Evolutionary conservation across 2,113 vertebrate species (phyloP).

Genomic region (Trinectes maculatus): DNA sequence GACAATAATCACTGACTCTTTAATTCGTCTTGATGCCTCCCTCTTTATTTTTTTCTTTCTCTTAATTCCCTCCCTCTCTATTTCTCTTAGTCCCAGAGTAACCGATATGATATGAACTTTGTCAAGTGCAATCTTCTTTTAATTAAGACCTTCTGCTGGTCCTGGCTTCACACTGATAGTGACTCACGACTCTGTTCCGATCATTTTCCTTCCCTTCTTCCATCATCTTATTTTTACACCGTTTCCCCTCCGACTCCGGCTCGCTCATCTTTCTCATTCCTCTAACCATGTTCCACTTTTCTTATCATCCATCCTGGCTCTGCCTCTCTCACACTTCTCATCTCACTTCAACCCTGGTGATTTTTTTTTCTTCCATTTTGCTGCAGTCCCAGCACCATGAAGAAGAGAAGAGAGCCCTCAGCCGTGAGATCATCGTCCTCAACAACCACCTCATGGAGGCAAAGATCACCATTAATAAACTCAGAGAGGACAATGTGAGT

Average conservation of each 20-base stretch:
- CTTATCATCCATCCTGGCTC: conserved; percentile 12
- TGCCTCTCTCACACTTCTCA: conserved; percentile 1
- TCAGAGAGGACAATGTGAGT: conserved; percentile 96
- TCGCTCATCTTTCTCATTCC: conserved; percentile 34
- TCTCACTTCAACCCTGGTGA: background rate
- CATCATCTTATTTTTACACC: conserved; percentile 43
- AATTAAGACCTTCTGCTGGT: conserved; percentile 74
- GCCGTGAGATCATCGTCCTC: conserved; percentile 93
- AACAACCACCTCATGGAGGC: conserved; percentile 97
- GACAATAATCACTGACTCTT: conserved; percentile 50
- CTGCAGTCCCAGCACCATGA: conserved; percentile 91
- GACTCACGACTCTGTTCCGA: conserved; percentile 46
- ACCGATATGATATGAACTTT: conserved; percentile 74
- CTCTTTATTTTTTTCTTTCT: conserved; percentile 12
- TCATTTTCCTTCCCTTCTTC: conserved; percentile 50
- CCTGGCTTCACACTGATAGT: conserved; percentile 48
- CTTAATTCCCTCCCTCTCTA: background rate
- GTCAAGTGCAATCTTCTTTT: conserved; percentile 77
- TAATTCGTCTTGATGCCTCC: conserved; percentile 48
- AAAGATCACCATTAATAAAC: conserved; percentile 95
- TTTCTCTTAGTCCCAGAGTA: conserved; percentile 55
- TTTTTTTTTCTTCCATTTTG: conserved; percentile 29
- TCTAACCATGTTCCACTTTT: conserved; percentile 15
- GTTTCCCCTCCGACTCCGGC: conserved; percentile 38
- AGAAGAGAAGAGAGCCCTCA: conserved; percentile 94